Conservation (phyloP, 2,888 invertebrate genomes). For the Apantesis nais region DNA sequence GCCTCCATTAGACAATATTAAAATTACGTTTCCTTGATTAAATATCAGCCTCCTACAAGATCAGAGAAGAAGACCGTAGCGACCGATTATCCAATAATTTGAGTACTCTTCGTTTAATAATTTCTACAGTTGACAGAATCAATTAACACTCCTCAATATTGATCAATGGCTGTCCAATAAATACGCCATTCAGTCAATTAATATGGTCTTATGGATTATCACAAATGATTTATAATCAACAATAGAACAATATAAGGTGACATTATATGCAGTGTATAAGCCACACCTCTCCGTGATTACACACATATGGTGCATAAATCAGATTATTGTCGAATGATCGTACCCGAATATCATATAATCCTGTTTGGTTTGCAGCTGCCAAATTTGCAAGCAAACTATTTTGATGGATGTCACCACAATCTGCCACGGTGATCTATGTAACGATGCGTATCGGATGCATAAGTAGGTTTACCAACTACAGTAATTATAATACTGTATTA, state of each 20-base stretch:
- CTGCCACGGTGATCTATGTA: slow-evolving; percentile 62
- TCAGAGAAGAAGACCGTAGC: neutral
- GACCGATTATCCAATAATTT: neutral
- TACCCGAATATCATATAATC: slow-evolving; percentile 58
- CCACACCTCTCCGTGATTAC: slow-evolving; percentile 21
- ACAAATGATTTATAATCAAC: slow-evolving; percentile 10
- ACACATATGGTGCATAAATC: slow-evolving; percentile 57
- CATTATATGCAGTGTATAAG: neutral
- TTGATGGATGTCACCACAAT: slow-evolving; percentile 75
- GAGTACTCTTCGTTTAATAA: neutral
- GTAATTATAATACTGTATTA: slow-evolving; percentile 10
- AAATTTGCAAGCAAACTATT: slow-evolving; percentile 74
- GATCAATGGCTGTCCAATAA: slow-evolving; percentile 1
- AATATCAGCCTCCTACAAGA: neutral
- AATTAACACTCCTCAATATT: neutral
- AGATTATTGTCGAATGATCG: slow-evolving; percentile 56
- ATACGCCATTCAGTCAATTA: slow-evolving; percentile 8
- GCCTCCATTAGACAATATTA: neutral
- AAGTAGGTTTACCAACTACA: slow-evolving; percentile 34
- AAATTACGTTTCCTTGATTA: neutral
- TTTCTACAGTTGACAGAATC: neutral
- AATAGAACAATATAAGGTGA: slow-evolving; percentile 14
- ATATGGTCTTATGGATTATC: neutral
- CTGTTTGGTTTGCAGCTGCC: slow-evolving; percentile 70
- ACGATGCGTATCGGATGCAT: slow-evolving; percentile 55